These are phyloP conservation scores for Rhineura floridana DNA, from an alignment of 2,113 vertebrate species.

Conservation along the genomic window DNA sequence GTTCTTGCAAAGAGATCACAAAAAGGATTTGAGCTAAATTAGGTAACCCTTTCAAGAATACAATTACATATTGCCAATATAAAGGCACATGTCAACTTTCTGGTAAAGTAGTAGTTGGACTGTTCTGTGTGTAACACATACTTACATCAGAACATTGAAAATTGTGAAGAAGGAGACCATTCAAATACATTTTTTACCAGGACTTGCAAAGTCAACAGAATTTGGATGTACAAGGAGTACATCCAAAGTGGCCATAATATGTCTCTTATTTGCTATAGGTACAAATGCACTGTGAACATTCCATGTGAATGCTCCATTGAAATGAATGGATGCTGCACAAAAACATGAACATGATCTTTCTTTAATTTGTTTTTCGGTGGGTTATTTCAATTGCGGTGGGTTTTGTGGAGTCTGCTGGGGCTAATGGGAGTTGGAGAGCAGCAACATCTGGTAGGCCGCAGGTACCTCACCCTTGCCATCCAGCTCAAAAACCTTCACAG, in stretches of 20 bases:
- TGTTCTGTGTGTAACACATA: constrained; percentile 10
- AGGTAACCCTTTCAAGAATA: constrained; percentile 41
- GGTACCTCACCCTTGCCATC: no score
- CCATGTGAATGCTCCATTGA: background rate
- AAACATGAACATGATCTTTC: no score
- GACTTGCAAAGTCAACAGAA: background rate
- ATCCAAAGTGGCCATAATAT: constrained; percentile 9
- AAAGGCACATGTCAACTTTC: constrained; percentile 35
- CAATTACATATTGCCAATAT: constrained; percentile 22
- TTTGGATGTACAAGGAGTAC: background rate
- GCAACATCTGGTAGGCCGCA: no score
- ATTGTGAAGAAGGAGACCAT: background rate
- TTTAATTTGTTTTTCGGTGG: background rate
- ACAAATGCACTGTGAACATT: background rate
- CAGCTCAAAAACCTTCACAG: background rate
- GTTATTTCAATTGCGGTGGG: background rate
- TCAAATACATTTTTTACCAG: constrained; percentile 47
- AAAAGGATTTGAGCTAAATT: constrained; percentile 38
- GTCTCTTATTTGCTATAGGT: background rate
- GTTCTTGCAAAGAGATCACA: constrained; percentile 37
- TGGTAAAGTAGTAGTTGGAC: constrained; percentile 33
- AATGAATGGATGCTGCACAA: background rate
- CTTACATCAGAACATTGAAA: constrained; percentile 34
- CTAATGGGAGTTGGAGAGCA: background rate
- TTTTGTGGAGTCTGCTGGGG: background rate